These are phyloP conservation scores for Drosophila mayaguana DNA, from an alignment of 2,888 invertebrate genomes.

Conservation along the genomic window DNA sequence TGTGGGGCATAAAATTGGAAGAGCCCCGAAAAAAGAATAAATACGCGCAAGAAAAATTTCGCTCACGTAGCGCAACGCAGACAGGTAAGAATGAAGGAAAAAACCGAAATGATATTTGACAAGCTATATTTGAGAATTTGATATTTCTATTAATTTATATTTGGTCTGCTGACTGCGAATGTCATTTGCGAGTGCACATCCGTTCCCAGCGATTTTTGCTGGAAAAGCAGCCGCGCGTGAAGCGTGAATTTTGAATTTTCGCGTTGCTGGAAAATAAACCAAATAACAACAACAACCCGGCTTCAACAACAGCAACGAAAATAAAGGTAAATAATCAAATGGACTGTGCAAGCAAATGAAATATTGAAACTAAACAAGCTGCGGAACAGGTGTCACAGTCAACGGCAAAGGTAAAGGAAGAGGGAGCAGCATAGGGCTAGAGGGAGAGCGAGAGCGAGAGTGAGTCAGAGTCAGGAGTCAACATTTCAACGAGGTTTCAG, in stretches of 20 bases:
- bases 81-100: constrained; percentile 32
- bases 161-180: constrained; percentile 44
- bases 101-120: constrained; percentile 30
- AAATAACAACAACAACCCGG: constrained; percentile 17
- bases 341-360: constrained; percentile 77
- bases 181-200: constrained; percentile 51
- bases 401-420: neutral
- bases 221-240: constrained; percentile 62
- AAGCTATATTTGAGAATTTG: constrained; percentile 62
- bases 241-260: constrained; percentile 45
- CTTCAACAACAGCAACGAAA: constrained; percentile 6
- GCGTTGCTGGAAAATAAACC: constrained; percentile 32
- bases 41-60: constrained; percentile 27
- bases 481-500: constrained; percentile 53
- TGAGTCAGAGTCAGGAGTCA: constrained; percentile 9
- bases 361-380: constrained; percentile 79
- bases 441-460: neutral
- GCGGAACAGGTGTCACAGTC: constrained; percentile 73
- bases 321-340: constrained; percentile 65
- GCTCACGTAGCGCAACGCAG: constrained; percentile 61
- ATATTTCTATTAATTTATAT: constrained; percentile 76
- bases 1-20: constrained; percentile 73
- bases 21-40: constrained; percentile 27
- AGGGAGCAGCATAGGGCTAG: neutral
- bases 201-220: constrained; percentile 57